Conservation (phyloP, 2,888 invertebrate genomes). For the Lasioglossum figueresi region DNA sequence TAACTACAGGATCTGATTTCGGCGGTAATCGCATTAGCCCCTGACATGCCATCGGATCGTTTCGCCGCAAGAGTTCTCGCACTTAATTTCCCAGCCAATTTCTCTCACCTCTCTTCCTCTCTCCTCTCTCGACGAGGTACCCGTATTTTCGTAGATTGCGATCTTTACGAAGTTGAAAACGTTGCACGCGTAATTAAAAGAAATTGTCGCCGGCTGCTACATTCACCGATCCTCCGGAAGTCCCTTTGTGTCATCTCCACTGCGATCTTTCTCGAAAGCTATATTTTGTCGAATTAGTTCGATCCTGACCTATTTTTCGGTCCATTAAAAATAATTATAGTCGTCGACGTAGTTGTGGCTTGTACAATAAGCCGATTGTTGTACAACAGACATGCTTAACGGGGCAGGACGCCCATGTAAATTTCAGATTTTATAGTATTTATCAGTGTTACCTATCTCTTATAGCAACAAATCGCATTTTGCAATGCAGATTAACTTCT, state of each 20-base stretch:
- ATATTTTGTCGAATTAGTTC: background rate
- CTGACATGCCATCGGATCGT: slow-evolving; percentile 76
- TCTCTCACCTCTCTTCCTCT: slow-evolving; percentile 44
- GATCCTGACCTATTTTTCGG: background rate
- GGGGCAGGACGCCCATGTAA: too few species aligned
- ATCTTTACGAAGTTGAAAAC: slow-evolving; percentile 51
- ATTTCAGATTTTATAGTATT: too few species aligned
- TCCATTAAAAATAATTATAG: background rate
- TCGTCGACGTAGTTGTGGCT: too few species aligned
- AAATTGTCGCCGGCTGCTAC: slow-evolving; percentile 8
- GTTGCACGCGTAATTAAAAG: slow-evolving; percentile 49
- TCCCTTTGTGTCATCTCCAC: background rate
- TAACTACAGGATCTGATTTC: slow-evolving; percentile 80
- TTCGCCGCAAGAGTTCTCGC: slow-evolving; percentile 72
- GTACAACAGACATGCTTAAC: too few species aligned
- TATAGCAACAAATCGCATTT: too few species aligned
- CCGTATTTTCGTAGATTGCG: slow-evolving; percentile 64
- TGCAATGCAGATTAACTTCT: too few species aligned
- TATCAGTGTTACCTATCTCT: too few species aligned
- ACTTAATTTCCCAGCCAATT: slow-evolving; percentile 65
- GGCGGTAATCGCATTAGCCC: slow-evolving; percentile 77
- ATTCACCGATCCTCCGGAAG: background rate
- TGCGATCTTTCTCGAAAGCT: background rate
- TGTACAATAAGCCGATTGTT: too few species aligned
- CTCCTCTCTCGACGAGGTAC: background rate